phyloP scores from a whole-genome alignment of 2,888 invertebrate species.

The Heliconius cydno region DNA sequence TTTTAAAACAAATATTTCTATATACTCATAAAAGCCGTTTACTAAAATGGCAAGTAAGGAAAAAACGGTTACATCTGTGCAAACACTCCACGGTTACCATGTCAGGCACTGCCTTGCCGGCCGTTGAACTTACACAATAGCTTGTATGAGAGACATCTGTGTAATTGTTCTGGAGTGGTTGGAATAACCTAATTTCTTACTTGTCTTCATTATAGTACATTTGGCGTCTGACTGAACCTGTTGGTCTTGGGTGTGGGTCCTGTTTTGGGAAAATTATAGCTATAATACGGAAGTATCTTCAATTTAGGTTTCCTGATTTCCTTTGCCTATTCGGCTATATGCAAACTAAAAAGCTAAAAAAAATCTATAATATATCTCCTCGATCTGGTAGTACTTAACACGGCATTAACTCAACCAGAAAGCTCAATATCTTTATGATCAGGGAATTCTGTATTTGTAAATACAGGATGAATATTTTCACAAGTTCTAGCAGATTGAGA shows the following conservation, averaged over 20 bases:
- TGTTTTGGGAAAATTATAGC: neutral
- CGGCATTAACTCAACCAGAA: neutral
- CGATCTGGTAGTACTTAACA: neutral
- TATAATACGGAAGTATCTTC: neutral
- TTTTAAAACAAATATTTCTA: slow-evolving; percentile 22
- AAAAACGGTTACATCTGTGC: slow-evolving; percentile 42
- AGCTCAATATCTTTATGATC: neutral
- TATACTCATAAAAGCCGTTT: neutral
- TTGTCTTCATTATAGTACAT: neutral
- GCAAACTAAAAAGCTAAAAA: too few relatives aligned
- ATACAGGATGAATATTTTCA: neutral
- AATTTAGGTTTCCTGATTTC: too few relatives aligned
- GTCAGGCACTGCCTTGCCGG: slow-evolving; percentile 33
- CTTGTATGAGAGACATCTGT: neutral
- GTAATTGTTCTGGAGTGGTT: slow-evolving; percentile 4
- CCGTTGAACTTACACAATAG: slow-evolving; percentile 43
- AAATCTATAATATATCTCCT: too few relatives aligned
- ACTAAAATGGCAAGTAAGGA: slow-evolving; percentile 41
- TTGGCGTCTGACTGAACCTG: neutral
- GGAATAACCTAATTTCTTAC: neutral
- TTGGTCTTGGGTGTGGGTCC: neutral
- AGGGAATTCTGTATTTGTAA: neutral
- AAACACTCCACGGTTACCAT: slow-evolving; percentile 36
- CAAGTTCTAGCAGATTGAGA: neutral
- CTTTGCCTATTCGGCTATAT: too few relatives aligned